Percentiles rank a stretch among this genome's conserved stretches.
These are phyloP conservation scores for Leptopilina clavipes DNA, from an alignment of 1,140 invertebrate species.

Conservation along the genomic window DNA sequence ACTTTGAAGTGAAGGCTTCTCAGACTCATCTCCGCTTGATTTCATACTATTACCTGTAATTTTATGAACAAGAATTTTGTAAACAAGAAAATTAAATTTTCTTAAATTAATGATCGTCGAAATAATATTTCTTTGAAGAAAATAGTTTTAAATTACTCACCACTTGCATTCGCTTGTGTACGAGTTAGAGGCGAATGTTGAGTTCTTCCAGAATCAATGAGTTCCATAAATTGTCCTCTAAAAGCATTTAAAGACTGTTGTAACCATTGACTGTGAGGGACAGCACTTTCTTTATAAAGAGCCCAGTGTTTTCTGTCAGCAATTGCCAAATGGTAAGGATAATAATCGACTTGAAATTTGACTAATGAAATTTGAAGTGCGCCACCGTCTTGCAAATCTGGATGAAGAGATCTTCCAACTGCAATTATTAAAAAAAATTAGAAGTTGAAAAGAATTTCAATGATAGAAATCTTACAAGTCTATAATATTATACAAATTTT, in stretches of 20 bases:
- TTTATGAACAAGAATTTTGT: too few relatives aligned
- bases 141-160: conserved; percentile 44
- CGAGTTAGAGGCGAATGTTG: conserved; percentile 78
- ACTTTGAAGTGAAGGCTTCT: conserved; percentile 59
- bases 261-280: conserved; percentile 85
- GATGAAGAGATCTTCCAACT: conserved; percentile 89
- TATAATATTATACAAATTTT: too few relatives aligned
- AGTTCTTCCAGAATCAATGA: conserved; percentile 78
- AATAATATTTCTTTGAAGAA: too few relatives aligned
- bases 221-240: conserved; percentile 79
- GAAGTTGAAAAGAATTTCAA: too few relatives aligned
- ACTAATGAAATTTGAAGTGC: conserved; percentile 94
- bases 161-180: conserved; percentile 64
- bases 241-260: conserved; percentile 82
- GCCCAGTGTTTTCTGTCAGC: conserved; percentile 92
- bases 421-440: conserved; percentile 38
- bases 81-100: too few relatives aligned
- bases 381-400: conserved; percentile 90
- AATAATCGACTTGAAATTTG: conserved; percentile 95
- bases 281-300: conserved; percentile 80
- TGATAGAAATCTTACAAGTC: too few relatives aligned
- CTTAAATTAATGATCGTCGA: too few relatives aligned
- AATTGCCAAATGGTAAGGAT: conserved; percentile 95
- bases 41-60: conserved; percentile 59
- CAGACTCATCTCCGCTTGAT: conserved; percentile 56